Conservation (phyloP, 2,797 vertebrate genomes). For the Lithobates sylvaticus region DNA sequence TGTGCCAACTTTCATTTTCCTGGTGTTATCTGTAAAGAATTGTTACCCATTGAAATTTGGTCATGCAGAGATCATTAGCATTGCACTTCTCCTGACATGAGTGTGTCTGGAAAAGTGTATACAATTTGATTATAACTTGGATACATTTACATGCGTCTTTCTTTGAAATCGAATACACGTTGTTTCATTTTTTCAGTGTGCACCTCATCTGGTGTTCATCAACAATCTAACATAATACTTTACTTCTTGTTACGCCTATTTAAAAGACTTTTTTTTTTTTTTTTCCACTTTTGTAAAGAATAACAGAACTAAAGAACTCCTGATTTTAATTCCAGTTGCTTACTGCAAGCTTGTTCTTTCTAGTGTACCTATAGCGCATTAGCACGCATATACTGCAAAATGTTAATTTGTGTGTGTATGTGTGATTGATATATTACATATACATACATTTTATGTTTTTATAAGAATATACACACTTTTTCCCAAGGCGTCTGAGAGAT, state of each 20-base stretch:
- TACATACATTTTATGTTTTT: too few species aligned
- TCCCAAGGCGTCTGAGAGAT: too few species aligned
- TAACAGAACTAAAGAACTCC: constrained; percentile 47
- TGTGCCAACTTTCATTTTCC: background rate
- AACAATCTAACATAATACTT: constrained; percentile 49
- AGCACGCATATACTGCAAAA: background rate
- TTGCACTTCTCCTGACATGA: background rate
- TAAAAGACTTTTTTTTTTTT: constrained; percentile 50
- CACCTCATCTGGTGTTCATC: constrained; percentile 60
- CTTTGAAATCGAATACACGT: constrained; percentile 58
- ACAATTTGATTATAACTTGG: constrained; percentile 51
- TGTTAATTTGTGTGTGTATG: background rate
- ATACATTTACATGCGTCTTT: constrained; percentile 29
- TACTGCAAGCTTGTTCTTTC: constrained; percentile 21
- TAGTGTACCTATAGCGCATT: constrained; percentile 28
- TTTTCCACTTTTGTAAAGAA: constrained; percentile 48
- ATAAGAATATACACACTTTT: too few species aligned
- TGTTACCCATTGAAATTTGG: background rate
- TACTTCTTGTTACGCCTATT: constrained; percentile 54
- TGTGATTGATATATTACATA: too few species aligned
- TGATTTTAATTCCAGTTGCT: constrained; percentile 56
- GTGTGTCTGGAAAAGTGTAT: constrained; percentile 39
- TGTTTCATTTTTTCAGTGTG: constrained; percentile 50
- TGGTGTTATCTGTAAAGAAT: background rate
- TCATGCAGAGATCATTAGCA: background rate